A percentile compares a stretch with the other conserved stretches of the same genome.
phyloP scores from a whole-genome alignment of 2,113 vertebrate genomes.

The Pantherophis guttatus region DNA sequence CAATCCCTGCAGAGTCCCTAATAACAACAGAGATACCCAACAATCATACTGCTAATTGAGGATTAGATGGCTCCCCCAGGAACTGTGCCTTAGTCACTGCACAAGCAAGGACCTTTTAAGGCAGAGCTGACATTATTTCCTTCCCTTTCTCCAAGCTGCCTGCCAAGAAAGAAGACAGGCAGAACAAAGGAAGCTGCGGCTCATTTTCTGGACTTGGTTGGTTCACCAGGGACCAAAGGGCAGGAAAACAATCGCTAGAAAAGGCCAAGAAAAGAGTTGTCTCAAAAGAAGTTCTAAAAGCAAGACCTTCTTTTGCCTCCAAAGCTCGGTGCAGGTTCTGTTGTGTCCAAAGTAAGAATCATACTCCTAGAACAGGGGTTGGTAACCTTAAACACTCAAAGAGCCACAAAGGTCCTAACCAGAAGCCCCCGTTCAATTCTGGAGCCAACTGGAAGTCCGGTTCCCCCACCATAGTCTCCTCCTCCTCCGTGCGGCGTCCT shows the following conservation, averaged over 20 bases:
- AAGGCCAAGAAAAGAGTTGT: not conserved
- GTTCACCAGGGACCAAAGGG: not conserved
- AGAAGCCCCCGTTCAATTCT: too few species aligned
- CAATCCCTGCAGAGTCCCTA: not conserved
- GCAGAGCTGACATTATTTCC: not conserved
- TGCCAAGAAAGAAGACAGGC: not conserved
- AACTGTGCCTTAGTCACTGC: not conserved
- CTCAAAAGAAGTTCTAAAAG: not conserved
- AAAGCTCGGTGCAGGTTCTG: not conserved
- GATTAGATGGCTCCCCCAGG: not conserved
- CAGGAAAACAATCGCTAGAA: not conserved
- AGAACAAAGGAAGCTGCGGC: not conserved
- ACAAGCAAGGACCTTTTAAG: not conserved
- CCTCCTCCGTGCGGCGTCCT: too few species aligned
- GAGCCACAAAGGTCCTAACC: too few species aligned
- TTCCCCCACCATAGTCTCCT: too few species aligned
- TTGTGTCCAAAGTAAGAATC: not conserved
- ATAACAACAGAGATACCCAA: not conserved
- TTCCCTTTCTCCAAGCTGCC: not conserved
- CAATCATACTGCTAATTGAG: not conserved
- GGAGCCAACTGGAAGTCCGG: too few species aligned
- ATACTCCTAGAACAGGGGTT: not conserved
- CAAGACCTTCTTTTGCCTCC: not conserved
- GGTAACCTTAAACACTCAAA: too few species aligned
- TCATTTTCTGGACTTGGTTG: not conserved